Base-by-base conservation (phyloP, 2,113 vertebrate species). In the Saccopteryx leptura region DNA sequence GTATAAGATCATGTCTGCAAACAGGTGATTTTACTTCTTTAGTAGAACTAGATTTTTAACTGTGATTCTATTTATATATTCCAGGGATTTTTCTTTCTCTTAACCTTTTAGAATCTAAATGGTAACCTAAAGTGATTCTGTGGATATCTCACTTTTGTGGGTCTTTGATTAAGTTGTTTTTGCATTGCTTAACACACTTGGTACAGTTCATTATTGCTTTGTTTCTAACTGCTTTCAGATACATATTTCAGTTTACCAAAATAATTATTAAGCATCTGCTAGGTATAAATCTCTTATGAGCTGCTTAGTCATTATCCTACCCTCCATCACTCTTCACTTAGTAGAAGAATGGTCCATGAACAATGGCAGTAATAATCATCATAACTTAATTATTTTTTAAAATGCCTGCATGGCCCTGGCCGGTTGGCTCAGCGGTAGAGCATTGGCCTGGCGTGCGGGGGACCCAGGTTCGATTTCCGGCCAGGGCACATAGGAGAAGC, bases 161-260 rank as follows among this genome's bases (percentile, higher is more conserved):
- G 19, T 78, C 31, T 88, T 91, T 66, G 56, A 39, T 82, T 91
- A 71, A 74, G 26, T 84, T 79, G 33, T 79, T 90, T 94, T 85
- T 66, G 21, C 26, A 11, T 68, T 96, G 48, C 31, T 88, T 90
- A 72, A 71, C 74, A 60, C 11, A 66, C 7, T 8, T 88, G 66
- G 63, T 93, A 9, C 19, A 81, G n/a, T 68, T 81, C 72, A n/a
- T 80, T 78, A 78, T 79, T 93, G 39, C 46, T 93, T 86, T 90
- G 23, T 81, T 93, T 76, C 76, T 93, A 52, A 91, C 56, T 93
- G 63, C 76, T 93, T 83, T 95, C 56, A 95, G 33, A 88, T 71
- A 39, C 12, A 14, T 90, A 65, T 63, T 95, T 87, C 63, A 78
- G 76, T 93, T 82, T 76, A 52, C 31, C 54, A 66, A 69, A 78